Evolutionary conservation across 2,797 vertebrate species (phyloP).

Genomic region (Spinus pinus): DNA sequence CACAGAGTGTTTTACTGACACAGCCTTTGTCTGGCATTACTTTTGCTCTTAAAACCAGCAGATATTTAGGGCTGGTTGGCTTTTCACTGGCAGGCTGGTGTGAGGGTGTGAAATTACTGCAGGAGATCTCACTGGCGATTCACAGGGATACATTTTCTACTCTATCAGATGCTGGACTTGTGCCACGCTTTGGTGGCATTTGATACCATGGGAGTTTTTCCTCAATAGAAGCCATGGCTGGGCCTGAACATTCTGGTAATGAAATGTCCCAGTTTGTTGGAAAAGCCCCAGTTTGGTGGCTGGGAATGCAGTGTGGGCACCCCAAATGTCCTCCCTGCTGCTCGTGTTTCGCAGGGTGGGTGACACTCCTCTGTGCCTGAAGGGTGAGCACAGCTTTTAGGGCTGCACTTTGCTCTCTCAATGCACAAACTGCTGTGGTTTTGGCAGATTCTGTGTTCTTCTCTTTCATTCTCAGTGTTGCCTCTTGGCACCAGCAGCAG

Average conservation of each 20-base stretch:
- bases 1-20: neutral
- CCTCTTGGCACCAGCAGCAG: neutral
- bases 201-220: constrained; percentile 42
- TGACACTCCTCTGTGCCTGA: neutral
- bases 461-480: neutral
- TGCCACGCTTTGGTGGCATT: neutral
- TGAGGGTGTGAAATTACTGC: constrained; percentile 42
- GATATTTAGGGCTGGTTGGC: neutral
- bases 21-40: neutral
- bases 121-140: neutral
- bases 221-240: neutral
- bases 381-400: neutral
- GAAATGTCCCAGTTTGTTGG: neutral
- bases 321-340: neutral
- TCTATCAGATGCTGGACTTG: constrained; percentile 42
- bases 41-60: neutral
- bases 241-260: neutral
- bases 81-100: neutral
- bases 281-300: neutral
- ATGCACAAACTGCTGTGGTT: neutral
- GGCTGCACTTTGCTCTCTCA: neutral
- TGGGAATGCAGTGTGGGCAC: neutral
- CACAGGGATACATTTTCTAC: neutral
- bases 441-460: neutral
- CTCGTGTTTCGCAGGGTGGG: neutral